These are phyloP conservation scores for Lepus americanus DNA, from an alignment of 2,113 vertebrate species.

Conservation along the genomic window DNA sequence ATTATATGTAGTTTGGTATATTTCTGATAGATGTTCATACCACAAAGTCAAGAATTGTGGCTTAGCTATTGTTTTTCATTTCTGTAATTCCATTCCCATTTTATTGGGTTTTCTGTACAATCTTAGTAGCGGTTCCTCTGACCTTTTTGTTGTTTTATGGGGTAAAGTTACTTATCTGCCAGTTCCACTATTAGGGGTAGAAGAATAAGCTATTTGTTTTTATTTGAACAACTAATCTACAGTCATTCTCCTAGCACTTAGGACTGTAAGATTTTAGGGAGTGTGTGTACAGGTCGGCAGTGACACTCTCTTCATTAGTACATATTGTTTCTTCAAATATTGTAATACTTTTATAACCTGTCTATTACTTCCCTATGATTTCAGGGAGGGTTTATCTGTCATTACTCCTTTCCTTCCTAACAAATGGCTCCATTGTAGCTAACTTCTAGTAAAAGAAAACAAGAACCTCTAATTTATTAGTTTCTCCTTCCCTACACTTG, in stretches of 20 bases:
- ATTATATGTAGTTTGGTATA: background rate
- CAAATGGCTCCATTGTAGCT: rapidly evolving
- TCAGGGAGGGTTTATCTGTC: background rate
- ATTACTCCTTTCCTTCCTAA: background rate
- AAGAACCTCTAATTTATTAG: background rate
- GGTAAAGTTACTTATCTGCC: slow-evolving; percentile 29
- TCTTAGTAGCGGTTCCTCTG: background rate
- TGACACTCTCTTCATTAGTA: background rate
- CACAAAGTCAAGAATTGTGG: background rate
- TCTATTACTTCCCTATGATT: background rate
- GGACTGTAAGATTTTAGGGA: background rate
- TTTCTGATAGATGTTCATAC: background rate
- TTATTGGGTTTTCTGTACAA: background rate
- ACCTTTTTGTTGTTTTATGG: slow-evolving; percentile 43
- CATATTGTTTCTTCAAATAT: background rate
- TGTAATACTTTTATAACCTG: background rate
- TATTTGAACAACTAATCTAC: slow-evolving; percentile 56
- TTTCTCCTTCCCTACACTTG: background rate
- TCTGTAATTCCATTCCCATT: background rate
- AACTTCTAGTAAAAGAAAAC: background rate
- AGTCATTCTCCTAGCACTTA: background rate
- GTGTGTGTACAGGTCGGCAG: background rate
- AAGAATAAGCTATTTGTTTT: slow-evolving; percentile 60
- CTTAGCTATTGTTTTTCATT: background rate
- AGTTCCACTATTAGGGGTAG: slow-evolving; percentile 34